Conservation (phyloP, 64 coral and sea anemone species). For the Acropora yongei region DNA sequence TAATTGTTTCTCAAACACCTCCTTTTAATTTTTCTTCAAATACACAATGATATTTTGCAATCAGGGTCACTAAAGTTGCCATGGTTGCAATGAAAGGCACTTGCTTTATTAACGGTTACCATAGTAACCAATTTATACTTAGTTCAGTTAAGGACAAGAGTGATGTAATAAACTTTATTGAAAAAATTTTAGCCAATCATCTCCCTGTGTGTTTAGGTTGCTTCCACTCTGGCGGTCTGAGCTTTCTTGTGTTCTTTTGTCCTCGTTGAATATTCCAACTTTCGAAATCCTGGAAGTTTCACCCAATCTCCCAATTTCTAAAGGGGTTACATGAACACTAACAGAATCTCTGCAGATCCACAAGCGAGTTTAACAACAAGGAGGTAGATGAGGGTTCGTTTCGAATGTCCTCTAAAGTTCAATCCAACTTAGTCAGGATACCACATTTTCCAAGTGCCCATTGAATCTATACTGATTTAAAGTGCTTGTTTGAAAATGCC, state of each 20-base stretch:
- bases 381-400: neutral
- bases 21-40: no score
- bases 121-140: no score
- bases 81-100: no score
- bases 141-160: no score
- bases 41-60: no score
- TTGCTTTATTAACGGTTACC: no score
- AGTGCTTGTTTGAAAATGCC: neutral
- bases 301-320: neutral
- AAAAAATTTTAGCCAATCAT: neutral
- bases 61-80: no score
- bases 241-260: neutral
- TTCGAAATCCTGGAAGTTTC: neutral
- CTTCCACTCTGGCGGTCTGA: neutral
- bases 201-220: neutral
- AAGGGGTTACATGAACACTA: neutral
- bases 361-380: neutral
- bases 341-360: neutral
- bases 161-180: no score
- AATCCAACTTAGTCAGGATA: neutral
- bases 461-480: no score
- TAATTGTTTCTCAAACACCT: no score
- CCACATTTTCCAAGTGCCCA: neutral
- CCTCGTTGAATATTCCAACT: constrained; percentile 19
- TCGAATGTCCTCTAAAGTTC: neutral